Percentiles rank a stretch among this genome's conserved stretches.
Evolutionary conservation across 2,888 invertebrate genomes (phyloP).

Genomic region (Tryphoninae sp.): DNA sequence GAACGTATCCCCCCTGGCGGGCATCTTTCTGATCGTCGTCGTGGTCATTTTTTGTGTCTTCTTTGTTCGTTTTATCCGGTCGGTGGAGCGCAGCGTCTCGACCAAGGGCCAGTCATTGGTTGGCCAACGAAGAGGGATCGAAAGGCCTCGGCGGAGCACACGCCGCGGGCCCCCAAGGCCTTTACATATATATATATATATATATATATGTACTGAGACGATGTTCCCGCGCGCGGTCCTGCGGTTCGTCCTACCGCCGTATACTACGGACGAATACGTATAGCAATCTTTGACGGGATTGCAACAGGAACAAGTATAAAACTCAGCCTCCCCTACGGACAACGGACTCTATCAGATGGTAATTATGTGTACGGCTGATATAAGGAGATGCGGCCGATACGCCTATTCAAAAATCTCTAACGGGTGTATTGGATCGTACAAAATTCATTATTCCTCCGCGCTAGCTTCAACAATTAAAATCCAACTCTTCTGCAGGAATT

Average conservation of each 20-base stretch:
- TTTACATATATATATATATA: conserved; percentile 53
- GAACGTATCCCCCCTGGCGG: conserved; percentile 43
- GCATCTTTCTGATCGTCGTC: conserved; percentile 68
- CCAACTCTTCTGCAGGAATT: not conserved
- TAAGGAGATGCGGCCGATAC: conserved; percentile 72
- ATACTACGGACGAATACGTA: conserved; percentile 74
- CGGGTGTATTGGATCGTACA: conserved; percentile 70
- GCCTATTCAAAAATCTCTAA: conserved; percentile 77
- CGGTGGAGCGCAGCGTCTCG: conserved; percentile 65
- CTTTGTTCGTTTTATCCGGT: conserved; percentile 69
- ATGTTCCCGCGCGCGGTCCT: conserved; percentile 68
- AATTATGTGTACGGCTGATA: conserved; percentile 80
- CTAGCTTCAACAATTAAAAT: not conserved
- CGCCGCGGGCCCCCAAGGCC: conserved; percentile 77
- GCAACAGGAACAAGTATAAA: conserved; percentile 80
- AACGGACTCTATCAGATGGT: conserved; percentile 81
- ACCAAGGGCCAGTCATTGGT: conserved; percentile 79
- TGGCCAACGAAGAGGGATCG: conserved; percentile 71
- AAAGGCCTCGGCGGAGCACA: conserved; percentile 68
- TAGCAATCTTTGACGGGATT: conserved; percentile 80
- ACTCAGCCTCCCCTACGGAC: conserved; percentile 79
- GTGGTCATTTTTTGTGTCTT: conserved; percentile 69
- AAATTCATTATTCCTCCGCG: not conserved
- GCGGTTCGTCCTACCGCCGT: conserved; percentile 77
- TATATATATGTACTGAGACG: conserved; percentile 45